Conservation (phyloP, 2,797 vertebrate species). For the Lagodon rhomboides region DNA sequence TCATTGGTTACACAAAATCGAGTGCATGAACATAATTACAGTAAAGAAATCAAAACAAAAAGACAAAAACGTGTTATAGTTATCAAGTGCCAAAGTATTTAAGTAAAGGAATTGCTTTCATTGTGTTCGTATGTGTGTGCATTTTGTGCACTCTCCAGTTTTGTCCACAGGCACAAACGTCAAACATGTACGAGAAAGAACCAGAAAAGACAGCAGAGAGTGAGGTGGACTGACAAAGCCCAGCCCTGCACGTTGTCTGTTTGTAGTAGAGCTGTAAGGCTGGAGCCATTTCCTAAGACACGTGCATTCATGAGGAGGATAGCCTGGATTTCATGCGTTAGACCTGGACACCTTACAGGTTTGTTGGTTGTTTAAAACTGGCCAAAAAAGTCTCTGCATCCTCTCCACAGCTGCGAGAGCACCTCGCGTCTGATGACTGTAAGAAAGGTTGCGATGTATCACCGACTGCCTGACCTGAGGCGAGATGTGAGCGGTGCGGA, state of each 20-base stretch:
- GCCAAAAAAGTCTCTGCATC: slow-evolving; percentile 28
- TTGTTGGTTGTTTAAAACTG: slow-evolving; percentile 42
- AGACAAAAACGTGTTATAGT: slow-evolving; percentile 35
- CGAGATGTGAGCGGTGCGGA: slow-evolving; percentile 31
- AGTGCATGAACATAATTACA: slow-evolving; percentile 69
- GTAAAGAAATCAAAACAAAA: slow-evolving; percentile 51
- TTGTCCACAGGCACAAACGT: slow-evolving; percentile 73
- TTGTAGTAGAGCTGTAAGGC: slow-evolving; percentile 57
- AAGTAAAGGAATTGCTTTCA: slow-evolving; percentile 60
- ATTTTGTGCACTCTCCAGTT: slow-evolving; percentile 82
- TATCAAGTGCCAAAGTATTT: slow-evolving; percentile 63
- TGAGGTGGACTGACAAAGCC: slow-evolving; percentile 35
- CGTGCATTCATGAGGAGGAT: slow-evolving; percentile 69
- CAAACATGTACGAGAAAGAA: slow-evolving; percentile 46
- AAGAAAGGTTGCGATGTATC: slow-evolving; percentile 4
- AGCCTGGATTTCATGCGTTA: slow-evolving; percentile 69
- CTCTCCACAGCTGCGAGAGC: slow-evolving; percentile 20
- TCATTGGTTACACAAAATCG: slow-evolving; percentile 50
- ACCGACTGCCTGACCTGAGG: slow-evolving; percentile 48
- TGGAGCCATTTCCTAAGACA: slow-evolving; percentile 57
- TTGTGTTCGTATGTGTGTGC: slow-evolving; percentile 36
- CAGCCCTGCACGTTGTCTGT: slow-evolving; percentile 4
- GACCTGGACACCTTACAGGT: slow-evolving; percentile 34
- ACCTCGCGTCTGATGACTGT: slow-evolving; percentile 10
- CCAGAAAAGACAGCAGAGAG: slow-evolving; percentile 47